Conservation (phyloP, 2,797 vertebrate genomes). For the Caiman crocodilus region DNA sequence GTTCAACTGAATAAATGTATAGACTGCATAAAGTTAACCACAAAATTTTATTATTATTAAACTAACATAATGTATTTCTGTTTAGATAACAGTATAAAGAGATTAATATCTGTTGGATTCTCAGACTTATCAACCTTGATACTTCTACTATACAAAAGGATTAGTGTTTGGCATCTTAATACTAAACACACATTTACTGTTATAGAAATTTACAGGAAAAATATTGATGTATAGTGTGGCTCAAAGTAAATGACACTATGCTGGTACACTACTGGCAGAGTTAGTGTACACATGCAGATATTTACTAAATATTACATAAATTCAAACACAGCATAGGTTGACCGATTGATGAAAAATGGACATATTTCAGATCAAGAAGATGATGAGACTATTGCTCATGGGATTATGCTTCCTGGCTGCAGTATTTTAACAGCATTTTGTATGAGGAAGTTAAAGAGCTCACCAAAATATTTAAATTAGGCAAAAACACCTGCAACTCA, state of each 20-base stretch:
- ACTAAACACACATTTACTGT: not conserved
- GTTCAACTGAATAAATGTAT: not conserved
- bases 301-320: not conserved
- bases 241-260: not conserved
- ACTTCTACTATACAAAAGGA: not conserved
- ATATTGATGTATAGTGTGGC: not conserved
- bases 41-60: not conserved
- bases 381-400: not conserved
- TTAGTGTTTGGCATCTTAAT: not conserved
- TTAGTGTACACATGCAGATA: not conserved
- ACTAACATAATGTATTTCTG: not conserved
- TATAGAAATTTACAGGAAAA: not conserved
- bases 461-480: not conserved
- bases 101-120: not conserved
- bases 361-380: not conserved
- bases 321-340: too few relatives aligned
- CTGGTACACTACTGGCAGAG: not conserved
- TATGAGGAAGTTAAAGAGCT: not conserved
- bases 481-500: not conserved
- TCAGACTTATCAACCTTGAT: not conserved
- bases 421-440: not conserved
- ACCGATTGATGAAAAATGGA: not conserved
- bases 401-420: not conserved
- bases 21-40: not conserved
- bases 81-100: not conserved